Conservation (phyloP, 2,888 invertebrate genomes). For the Xestia rhomboidea region DNA sequence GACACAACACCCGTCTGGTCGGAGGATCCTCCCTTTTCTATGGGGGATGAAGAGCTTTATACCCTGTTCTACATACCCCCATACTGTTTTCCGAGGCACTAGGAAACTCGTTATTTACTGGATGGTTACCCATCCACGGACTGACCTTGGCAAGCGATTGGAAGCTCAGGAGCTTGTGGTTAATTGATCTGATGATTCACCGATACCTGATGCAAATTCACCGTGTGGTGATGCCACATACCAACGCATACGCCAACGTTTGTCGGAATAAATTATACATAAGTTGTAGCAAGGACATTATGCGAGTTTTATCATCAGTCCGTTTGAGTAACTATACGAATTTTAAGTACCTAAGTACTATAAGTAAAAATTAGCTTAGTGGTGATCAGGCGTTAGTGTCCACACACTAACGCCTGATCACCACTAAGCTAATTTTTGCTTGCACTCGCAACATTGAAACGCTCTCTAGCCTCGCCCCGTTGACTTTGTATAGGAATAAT, state of each 20-base stretch:
- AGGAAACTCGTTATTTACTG: neutral
- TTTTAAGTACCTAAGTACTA: conserved; percentile 30
- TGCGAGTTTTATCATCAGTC: conserved; percentile 36
- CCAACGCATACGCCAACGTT: conserved; percentile 59
- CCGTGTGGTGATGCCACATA: conserved; percentile 18
- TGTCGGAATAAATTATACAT: conserved; percentile 56
- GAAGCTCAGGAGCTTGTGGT: neutral
- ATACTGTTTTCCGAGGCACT: neutral
- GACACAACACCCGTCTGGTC: too few species aligned
- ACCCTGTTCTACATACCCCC: too few species aligned
- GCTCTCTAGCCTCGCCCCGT: too few species aligned
- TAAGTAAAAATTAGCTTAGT: too few species aligned
- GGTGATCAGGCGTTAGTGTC: too few species aligned
- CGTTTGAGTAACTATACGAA: conserved; percentile 41
- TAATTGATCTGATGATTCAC: conserved; percentile 24
- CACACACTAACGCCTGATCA: too few species aligned
- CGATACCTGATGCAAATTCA: conserved; percentile 41
- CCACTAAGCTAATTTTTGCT: too few species aligned
- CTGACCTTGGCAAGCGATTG: neutral
- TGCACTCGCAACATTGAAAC: too few species aligned
- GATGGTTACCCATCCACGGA: neutral
- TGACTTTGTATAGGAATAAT: too few species aligned
- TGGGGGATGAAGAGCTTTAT: too few species aligned
- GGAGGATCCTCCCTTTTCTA: too few species aligned
- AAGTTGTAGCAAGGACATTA: conserved; percentile 55